These are phyloP conservation scores for Tragelaphus scriptus DNA, from an alignment of 2,113 vertebrate genomes.

Conservation along the genomic window DNA sequence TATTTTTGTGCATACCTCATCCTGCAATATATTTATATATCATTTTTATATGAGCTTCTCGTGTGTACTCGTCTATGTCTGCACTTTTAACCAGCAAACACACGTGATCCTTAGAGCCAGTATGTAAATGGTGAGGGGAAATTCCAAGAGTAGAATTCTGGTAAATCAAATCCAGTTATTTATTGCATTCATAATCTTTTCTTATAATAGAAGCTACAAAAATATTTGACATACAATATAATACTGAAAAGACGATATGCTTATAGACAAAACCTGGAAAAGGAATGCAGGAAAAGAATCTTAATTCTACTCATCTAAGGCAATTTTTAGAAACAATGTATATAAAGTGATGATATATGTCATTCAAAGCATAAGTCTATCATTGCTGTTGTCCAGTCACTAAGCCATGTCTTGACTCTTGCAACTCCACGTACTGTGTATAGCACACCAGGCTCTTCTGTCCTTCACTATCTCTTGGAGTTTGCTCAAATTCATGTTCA, in stretches of 20 bases:
- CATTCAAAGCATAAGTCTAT: background rate
- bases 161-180: slow-evolving; percentile 47
- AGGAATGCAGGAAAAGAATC: background rate
- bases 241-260: background rate
- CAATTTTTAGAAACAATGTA: background rate
- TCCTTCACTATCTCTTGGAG: background rate
- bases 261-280: background rate
- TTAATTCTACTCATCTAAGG: background rate
- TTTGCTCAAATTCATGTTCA: background rate
- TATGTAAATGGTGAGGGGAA: background rate
- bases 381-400: background rate
- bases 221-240: background rate
- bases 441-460: background rate
- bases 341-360: background rate
- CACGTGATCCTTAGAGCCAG: background rate
- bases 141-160: slow-evolving; percentile 22
- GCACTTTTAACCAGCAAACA: background rate
- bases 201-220: background rate
- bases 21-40: slow-evolving; percentile 23
- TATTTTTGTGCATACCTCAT: slow-evolving; percentile 43
- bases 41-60: slow-evolving; percentile 44
- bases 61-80: background rate
- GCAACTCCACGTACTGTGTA: background rate
- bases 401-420: background rate
- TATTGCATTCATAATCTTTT: slow-evolving; percentile 17